Evolutionary conservation across 2,888 invertebrate genomes (phyloP), one percentile per base, ranked within the genome.

Genomic region (Agrenia bidenticulata): DNA sequence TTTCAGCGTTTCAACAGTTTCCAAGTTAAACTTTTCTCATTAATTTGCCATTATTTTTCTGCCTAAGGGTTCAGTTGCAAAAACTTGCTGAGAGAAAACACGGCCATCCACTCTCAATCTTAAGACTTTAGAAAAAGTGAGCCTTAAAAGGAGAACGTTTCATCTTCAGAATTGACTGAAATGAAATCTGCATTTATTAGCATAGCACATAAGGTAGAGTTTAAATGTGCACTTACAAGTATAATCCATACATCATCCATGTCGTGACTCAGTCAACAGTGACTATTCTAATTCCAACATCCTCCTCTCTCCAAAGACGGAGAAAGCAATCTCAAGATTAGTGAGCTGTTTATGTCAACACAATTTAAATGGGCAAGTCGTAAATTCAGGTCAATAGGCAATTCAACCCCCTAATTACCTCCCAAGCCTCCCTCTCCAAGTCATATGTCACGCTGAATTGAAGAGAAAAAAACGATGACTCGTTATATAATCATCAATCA

Each of bases 1-100:
- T 63, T 63, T 62, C 32, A 32, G 11, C 32, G 5, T 32, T 32
- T 32, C 56, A 49, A 56, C 63, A 55, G 37, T 63, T 58, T 57
- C 41, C 21, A 39, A 19, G 56, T 41, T 58, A 49, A 63, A 63
- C 58, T 63, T 63, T 63, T 63, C 63, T 63, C 63, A 63, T 63
- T 63, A 63, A 58, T 58, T 63, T 42, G 39, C 57, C 63, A 63
- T 63, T 58, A 63, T 63, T 58, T 63, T 58, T 57, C 19, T 19
- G 19, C 45, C 45, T 45, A 15, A 45, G 45, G 45, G 7, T 17
- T 45, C 45, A 45, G 17, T 45, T 50, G 57, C 4, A 32, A 32
- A 32, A 7, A 32, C 5, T 32, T 32, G 5, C 11, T 32, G 32
- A 32, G 51, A 66, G 61, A 19, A 61, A 60, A 58, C 21, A 41